Percentiles rank a stretch among this genome's conserved stretches.
Conservation (phyloP, 2,888 invertebrate species). For the Eulithis prunata region DNA sequence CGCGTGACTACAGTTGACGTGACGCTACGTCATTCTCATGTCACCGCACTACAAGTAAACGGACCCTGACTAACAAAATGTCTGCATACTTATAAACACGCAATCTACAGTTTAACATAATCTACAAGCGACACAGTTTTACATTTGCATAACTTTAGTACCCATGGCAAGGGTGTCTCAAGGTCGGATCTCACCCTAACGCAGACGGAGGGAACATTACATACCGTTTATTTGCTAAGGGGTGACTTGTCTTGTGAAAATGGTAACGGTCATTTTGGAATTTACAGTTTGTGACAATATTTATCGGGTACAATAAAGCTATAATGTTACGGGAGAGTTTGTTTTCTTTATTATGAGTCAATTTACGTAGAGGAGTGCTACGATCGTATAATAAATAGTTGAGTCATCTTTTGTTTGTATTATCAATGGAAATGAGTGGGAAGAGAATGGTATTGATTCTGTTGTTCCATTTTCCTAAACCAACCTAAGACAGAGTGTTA, state of each 20-base stretch:
- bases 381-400: not conserved
- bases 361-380: conserved; percentile 20
- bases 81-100: conserved; percentile 46
- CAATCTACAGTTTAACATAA: conserved; percentile 37
- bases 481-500: no score
- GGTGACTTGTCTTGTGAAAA: conserved; percentile 9
- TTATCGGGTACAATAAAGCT: not conserved
- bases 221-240: conserved; percentile 27
- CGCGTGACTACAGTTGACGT: conserved; percentile 55
- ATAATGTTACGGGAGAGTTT: no score
- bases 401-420: not conserved
- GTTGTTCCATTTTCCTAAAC: no score
- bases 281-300: not conserved
- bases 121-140: conserved; percentile 28
- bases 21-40: conserved; percentile 42
- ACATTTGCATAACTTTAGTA: conserved; percentile 36
- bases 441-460: not conserved
- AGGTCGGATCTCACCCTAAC: conserved; percentile 70
- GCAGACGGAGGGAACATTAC: conserved; percentile 68
- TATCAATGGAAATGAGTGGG: not conserved
- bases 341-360: not conserved
- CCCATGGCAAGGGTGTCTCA: conserved; percentile 53
- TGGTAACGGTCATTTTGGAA: not conserved
- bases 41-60: conserved; percentile 54
- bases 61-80: conserved; percentile 50